Evolutionary conservation across 2,113 vertebrate species (phyloP).

Genomic region (Dromaius novaehollandiae): DNA sequence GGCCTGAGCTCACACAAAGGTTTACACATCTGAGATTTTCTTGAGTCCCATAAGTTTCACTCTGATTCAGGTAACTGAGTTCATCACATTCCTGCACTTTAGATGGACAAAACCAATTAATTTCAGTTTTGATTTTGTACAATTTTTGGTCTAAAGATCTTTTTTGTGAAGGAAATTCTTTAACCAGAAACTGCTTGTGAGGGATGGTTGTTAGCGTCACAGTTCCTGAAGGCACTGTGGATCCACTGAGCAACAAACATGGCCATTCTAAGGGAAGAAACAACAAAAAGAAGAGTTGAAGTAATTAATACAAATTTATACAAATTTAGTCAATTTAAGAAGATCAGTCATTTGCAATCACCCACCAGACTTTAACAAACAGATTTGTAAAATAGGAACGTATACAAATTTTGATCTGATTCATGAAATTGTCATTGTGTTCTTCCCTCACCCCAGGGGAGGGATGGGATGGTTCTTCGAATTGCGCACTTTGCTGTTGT

Average conservation of each 20-base stretch:
- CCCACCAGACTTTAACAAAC: not conserved
- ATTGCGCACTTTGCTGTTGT: not conserved
- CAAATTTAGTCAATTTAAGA: not conserved
- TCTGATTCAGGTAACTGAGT: slow-evolving; percentile 42
- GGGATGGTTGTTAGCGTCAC: slow-evolving; percentile 70
- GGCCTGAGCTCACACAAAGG: slow-evolving; percentile 47
- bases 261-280: slow-evolving; percentile 87
- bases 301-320: not conserved
- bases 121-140: slow-evolving; percentile 67
- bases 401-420: not conserved
- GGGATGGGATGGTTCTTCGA: not conserved
- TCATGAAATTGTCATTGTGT: not conserved
- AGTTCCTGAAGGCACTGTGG: slow-evolving; percentile 98
- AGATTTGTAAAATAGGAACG: not conserved
- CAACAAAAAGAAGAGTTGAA: slow-evolving; percentile 14
- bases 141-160: slow-evolving; percentile 74
- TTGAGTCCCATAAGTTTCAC: slow-evolving; percentile 46
- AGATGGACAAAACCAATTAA: slow-evolving; percentile 60
- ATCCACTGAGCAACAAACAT: slow-evolving; percentile 98
- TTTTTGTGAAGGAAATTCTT: slow-evolving; percentile 73
- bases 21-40: slow-evolving; percentile 28
- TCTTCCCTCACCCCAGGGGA: not conserved
- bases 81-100: slow-evolving; percentile 61
- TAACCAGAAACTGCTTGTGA: slow-evolving; percentile 71
- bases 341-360: not conserved